phyloP scores from a whole-genome alignment of 1,140 invertebrate genomes.

The Caerostris darwini region DNA sequence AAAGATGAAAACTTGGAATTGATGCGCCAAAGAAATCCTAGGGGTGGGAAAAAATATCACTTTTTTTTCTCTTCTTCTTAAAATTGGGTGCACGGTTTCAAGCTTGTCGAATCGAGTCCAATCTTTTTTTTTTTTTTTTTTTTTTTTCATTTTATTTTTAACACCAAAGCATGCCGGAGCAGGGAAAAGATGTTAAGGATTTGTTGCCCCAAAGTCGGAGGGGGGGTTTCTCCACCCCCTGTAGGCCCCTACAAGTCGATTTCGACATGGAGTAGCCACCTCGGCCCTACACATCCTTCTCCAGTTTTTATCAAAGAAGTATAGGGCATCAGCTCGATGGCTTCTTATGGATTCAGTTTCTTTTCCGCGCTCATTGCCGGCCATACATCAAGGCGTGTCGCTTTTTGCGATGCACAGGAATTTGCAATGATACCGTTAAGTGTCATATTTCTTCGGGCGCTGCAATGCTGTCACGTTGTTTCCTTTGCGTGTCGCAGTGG shows the following conservation, averaged over 20 bases:
- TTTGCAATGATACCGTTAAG: not conserved
- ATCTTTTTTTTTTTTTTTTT: not conserved
- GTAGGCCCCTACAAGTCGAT: too few relatives aligned
- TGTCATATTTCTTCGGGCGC: not conserved
- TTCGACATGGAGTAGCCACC: not conserved
- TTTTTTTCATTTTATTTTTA: not conserved
- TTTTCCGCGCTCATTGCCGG: not conserved
- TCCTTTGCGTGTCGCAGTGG: not conserved
- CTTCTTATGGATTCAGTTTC: slow-evolving; percentile 10
- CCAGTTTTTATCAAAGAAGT: not conserved
- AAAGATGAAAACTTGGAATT: not conserved
- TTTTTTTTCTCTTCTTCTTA: not conserved
- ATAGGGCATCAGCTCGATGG: not conserved
- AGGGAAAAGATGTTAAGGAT: too few relatives aligned
- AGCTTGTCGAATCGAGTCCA: not conserved
- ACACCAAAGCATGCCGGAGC: not conserved
- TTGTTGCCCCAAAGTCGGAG: too few relatives aligned
- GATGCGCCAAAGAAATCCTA: too few relatives aligned
- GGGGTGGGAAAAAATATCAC: not conserved
- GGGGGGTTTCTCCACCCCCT: too few relatives aligned
- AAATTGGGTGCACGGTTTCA: not conserved
- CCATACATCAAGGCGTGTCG: not conserved
- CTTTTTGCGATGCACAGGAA: not conserved
- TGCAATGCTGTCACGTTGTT: not conserved
- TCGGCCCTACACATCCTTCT: not conserved